Base-by-base conservation (phyloP, 92 coral and sea anemone species). In the Palythoa heliodiscus region DNA sequence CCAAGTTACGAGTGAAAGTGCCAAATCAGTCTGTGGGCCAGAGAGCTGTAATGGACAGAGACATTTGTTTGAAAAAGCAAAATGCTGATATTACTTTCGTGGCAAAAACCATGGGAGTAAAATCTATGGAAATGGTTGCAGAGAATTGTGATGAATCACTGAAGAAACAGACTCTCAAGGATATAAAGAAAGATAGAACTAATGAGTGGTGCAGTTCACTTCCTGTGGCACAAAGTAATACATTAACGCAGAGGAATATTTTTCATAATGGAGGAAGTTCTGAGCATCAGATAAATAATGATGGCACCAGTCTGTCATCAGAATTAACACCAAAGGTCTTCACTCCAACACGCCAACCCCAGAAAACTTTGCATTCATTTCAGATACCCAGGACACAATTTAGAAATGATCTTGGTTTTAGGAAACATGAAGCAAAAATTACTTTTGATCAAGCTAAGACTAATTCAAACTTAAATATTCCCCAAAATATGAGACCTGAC, bases 141-240 rank as follows among this genome's bases (percentile, higher is more conserved):
- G 29, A 17, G 24, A 73, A 47, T 38, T 5, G 7, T 73, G 25
- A 40, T 43, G 24, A 40, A 15, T 40, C 57, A 20, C 20, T 10
- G 14, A 43, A 43, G 25, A 25, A 73, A 37, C 57, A 40, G 52
- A 73, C 15, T 39, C 39, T 10, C 23, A 9, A 73, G 6, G 55
- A 73, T 73, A 3, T 19, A 17, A 73, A 73, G 17, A 6, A 3
- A 0, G 13, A 23, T 11, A 73, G 77, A 73, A 73, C 77, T 15
- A 3, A 1, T 73, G 77, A 73, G 11, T 37, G 75, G 75, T 71
- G 75, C 75, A 15, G 75, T 29, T 71, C 52, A 14, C 75, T 71
- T 71, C 11, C 47, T 71, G 50, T 22, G 5, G 11, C 13, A 4
- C 17, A 16, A 38, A 48, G 43, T 43, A 72, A n/a, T 17, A 11